Base-by-base conservation (phyloP, 2,113 vertebrate species). In the Lipotes vexillifer region DNA sequence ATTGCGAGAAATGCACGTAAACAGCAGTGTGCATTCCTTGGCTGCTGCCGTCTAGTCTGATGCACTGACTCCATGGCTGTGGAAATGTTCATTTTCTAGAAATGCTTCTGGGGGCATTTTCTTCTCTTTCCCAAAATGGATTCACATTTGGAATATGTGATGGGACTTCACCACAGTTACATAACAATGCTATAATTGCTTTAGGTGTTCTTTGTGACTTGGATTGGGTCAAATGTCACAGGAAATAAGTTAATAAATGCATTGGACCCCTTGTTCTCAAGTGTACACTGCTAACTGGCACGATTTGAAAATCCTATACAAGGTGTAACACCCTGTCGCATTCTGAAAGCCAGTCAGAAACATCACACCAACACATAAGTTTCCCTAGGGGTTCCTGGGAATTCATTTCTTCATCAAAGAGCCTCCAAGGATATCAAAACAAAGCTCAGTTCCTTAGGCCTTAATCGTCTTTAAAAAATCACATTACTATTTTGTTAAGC, bases 351-450 rank as follows among this genome's bases (percentile, higher is more conserved):
- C 59, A 52, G 84, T 25, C 68, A 21, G 74, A 68, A 36, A 18
- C 80, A 61, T 66, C 84, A 81, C 36, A 25, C 2, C 7, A 10
- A 38, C 44, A 13, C 23, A 7, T 11, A 52, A 10, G 57, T 23
- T 49, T 80, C 69, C 36, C 18, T 49, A 1, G 14, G 1, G 46
- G 12, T 36, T 46, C 82, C 63, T 69, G 93, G 86, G 78, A 94
- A 66, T 91, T 93, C 36, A 31, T 84, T 86, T 95, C 74, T 80
- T 78, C 74, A 80, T 63, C 91, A n/a, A 41, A 84, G 93, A 72
- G 55, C 27, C 72, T 38, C 18, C 65, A 36, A 52, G 57, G 66
- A 74, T 68, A 44, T 86, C 41, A 38, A 69, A 93, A 72, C 14
- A 27, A 66, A 85, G 31, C 90, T 82, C 55, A 13, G 18, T 18